Base-by-base conservation (phyloP, 2,888 invertebrate species). In the Elysia crispata region DNA sequence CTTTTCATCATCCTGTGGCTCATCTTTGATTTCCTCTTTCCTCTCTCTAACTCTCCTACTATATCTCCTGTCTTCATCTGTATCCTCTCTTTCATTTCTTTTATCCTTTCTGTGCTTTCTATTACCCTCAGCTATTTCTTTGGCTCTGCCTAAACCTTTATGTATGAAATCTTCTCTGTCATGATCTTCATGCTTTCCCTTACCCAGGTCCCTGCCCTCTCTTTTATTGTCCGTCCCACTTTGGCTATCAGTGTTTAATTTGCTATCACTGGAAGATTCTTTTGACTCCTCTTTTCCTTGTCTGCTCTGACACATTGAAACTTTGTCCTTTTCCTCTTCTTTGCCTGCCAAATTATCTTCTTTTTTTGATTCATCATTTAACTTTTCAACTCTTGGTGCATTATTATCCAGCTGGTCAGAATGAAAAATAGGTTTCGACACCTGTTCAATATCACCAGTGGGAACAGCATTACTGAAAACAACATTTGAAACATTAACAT, bases 61-160 rank as follows among this genome's bases (percentile, higher is more conserved):
- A 49, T 81, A 41, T 30, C 60, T 49, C 49, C 31, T 62, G 49
- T 66, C n/a, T 11, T 49, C n/a, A n/a, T 60, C 67, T 13, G 31
- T 31, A 60, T 66, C 73, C 13, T 18, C 67, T 6, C 15, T 28
- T 20, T 60, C 31, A 20, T 74, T 60, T 57, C 30, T 13, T 31
- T 28, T 1, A 57, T n/a, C 60, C 57, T 8, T 30, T 25, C 23
- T 30, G 3, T 30, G 18, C 67, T 15, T 66, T 6, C 67, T 66
- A 25, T 25, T 66, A 8, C 25, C 31, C 8, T 28, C 30, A 25
- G 6, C 25, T 28, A 8, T 5, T 25, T 66, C 31, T 30, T 30
- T 66, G 5, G 3, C 25, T 66, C 23, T 66, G 18, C 25, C 31
- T 15, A 25, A 66, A 18, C 31, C 18, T 25, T 30, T 66, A 28